Base-by-base conservation (phyloP, 2,113 vertebrate species). In the Neolamprologus toae region DNA sequence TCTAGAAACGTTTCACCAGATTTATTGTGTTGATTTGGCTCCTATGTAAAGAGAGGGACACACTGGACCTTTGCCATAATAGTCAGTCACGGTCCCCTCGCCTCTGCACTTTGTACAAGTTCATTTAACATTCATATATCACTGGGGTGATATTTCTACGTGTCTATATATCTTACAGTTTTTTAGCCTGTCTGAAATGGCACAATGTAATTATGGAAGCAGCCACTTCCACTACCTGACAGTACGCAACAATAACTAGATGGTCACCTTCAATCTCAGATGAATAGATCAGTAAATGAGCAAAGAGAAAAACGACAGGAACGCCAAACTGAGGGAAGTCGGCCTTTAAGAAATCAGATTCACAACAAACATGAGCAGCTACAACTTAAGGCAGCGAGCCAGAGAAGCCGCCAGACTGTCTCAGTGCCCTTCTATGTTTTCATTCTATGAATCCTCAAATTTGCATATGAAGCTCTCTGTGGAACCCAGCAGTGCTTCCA, bases 191-290 rank as follows among this genome's bases (percentile, higher is more conserved):
- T 76, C 40, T 31, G 71, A 78, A 49, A 49, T 0, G 1, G 23
- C 23, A 49, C 42, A 17, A 17, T 49, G 16, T 31, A 78, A 49
- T 12, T 78, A 31, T 49, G 23, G 23, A 49, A 28, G 42, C 71
- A 19, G 6, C 71, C 71, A 35, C 61, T 66, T 66, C 31, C 61
- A 66, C 61, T 66, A 12, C 17, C 61, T n/a, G 61, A 5, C 61
- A 66, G 61, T 0, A 37, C 2, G 17, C 0, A 2, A 66, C 33
- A 37, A 66, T 0, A 66, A 66, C 19, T 66, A 1, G 10, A 37
- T 66, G 19, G 33, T 66, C 35, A 21, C 61, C 33, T 37, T 66
- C 61, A 37, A 37, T 8, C 61, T 66, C 37, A 45, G 23, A 45
- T 17, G 23, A 73, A 45, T 45, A 73, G 5, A 73, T 45, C 68